phyloP scores from a whole-genome alignment of 2,113 vertebrate genomes.

The Trachemys scripta region DNA sequence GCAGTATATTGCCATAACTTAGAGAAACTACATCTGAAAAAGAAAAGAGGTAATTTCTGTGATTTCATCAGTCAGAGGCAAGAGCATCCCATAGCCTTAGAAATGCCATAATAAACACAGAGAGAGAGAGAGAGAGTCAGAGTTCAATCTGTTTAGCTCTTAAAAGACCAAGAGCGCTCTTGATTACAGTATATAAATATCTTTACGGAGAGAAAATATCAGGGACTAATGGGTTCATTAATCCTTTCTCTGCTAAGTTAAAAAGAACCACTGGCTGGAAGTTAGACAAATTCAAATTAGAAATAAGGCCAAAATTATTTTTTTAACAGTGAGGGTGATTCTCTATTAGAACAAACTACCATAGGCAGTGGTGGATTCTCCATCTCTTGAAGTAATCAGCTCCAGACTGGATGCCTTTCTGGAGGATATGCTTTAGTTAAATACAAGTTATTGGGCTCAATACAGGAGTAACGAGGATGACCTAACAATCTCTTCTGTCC shows the following conservation, averaged over 20 bases:
- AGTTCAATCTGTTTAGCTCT: background rate
- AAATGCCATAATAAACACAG: background rate
- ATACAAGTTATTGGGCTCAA: background rate
- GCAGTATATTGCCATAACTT: background rate
- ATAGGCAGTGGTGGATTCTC: background rate
- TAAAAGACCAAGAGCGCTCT: background rate
- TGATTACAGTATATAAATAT: background rate
- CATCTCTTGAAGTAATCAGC: fast-evolving
- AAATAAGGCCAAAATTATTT: background rate
- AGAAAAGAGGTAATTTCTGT: background rate
- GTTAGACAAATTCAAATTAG: background rate
- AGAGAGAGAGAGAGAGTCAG: no score
- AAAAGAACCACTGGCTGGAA: background rate
- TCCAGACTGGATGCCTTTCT: no score
- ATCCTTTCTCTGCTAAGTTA: background rate
- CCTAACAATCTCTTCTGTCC: background rate
- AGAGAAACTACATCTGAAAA: background rate
- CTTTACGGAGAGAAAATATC: background rate
- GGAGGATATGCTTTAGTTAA: background rate
- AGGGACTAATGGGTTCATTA: background rate
- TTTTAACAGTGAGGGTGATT: background rate
- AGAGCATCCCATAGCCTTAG: background rate
- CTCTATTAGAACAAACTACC: background rate
- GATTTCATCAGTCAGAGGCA: background rate
- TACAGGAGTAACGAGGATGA: background rate